phyloP scores from a whole-genome alignment of 2,797 vertebrate genomes.

The Poecilia wingei region DNA sequence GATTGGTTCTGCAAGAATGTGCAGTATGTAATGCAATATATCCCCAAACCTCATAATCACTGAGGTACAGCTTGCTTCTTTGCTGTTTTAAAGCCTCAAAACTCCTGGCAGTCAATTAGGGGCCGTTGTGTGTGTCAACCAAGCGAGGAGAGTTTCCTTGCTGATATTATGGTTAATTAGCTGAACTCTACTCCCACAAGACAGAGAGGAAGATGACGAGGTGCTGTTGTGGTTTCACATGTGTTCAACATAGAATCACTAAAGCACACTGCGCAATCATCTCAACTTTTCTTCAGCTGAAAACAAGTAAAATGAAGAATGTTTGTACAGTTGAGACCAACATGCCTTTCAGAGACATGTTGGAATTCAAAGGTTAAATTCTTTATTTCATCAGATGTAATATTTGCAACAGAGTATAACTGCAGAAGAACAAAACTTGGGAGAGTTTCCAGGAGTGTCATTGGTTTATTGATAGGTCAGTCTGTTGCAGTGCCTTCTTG shows the following conservation, averaged over 20 bases:
- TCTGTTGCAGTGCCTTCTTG: slow-evolving; percentile 4
- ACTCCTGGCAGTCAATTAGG: slow-evolving; percentile 79
- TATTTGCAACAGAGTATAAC: slow-evolving; percentile 33
- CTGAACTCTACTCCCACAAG: slow-evolving; percentile 75
- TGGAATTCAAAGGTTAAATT: slow-evolving; percentile 41
- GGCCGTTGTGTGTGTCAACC: slow-evolving; percentile 72
- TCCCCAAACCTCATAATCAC: slow-evolving; percentile 77
- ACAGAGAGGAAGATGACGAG: slow-evolving; percentile 63
- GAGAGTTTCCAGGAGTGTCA: slow-evolving; percentile 12
- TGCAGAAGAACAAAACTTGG: slow-evolving; percentile 25
- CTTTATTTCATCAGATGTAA: slow-evolving; percentile 29
- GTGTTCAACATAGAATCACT: slow-evolving; percentile 59
- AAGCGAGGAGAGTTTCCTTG: slow-evolving; percentile 77
- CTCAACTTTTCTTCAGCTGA: slow-evolving; percentile 44
- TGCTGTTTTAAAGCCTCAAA: slow-evolving; percentile 74
- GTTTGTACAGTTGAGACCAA: slow-evolving; percentile 46
- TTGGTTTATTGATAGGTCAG: slow-evolving; percentile 32
- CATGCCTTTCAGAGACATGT: slow-evolving; percentile 41
- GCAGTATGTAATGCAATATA: slow-evolving; percentile 63
- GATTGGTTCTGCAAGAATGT: slow-evolving; percentile 73
- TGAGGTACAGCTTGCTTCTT: slow-evolving; percentile 75
- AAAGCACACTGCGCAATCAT: slow-evolving; percentile 62
- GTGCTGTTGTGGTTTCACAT: slow-evolving; percentile 74
- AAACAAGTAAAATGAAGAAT: slow-evolving; percentile 33
- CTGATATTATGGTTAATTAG: slow-evolving; percentile 83